Evolutionary conservation across 1,140 invertebrate species (phyloP), one percentile per base, ranked within the genome.

Genomic region (Zaprionus gabonicus): DNA sequence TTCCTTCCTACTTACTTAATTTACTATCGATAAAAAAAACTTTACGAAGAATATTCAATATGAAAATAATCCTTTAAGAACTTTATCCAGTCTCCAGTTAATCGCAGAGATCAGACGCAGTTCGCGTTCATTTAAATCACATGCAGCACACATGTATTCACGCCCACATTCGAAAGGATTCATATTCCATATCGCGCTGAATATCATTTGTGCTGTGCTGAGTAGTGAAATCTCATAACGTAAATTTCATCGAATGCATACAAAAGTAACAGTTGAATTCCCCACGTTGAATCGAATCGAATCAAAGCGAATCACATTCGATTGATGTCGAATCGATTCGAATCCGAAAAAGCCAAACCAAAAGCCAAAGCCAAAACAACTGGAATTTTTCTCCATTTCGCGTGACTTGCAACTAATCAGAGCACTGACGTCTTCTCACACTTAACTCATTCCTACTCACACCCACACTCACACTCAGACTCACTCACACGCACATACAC

Each of bases 151-250:
- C 72, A 87, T 80, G 79, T 86, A 86, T 81, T 76, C 67, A 81
- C 59, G 68, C 34, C 31, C 31, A 34, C 25, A 60, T 60, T 65
- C 49, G 64, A 17, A 46, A 20, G 46, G 44, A 51, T 59, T 53
- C 31, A 62, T 23, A 49, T 60, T 38, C n/a, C 13, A 55, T n/a
- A 17, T 68, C 13, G 41, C 63, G 72, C 56, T 57, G 63, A 81
- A 90, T 88, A 90, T 85, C 73, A 85, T 91, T 79, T 87, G 88
- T 85, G 87, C 82, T 91, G 88, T 88, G 55, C 78, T 81, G 82
- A 92, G 84, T 92, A 86, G 77, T 76, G 91, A 92, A 92, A 92
- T 92, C 91, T 82, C 91, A 92, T 92, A 92, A 92, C 91, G 91
- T 92, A 92, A 92, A 80, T 90, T 90, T 91, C 91, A 91, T 92